Evolutionary conservation across 2,888 invertebrate genomes (phyloP).

Genomic region (Cosmia pyralina): DNA sequence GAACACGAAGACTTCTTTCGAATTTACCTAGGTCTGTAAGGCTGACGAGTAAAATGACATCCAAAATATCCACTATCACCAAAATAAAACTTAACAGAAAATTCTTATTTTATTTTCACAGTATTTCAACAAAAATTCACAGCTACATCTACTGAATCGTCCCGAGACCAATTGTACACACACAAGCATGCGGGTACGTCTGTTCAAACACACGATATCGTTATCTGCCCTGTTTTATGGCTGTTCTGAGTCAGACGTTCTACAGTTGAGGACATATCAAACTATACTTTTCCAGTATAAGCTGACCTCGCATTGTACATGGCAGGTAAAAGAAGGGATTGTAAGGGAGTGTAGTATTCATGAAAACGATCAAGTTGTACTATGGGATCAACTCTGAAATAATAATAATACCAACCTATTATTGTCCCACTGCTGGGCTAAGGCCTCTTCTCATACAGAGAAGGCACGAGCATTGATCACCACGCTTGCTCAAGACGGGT

Average conservation of each 20-base stretch:
- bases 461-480: too few relatives aligned
- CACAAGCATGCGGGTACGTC: constrained; percentile 61
- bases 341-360: neutral
- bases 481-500: too few relatives aligned
- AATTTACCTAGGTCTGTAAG: neutral
- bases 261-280: constrained; percentile 56
- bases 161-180: constrained; percentile 64
- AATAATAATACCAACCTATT: too few relatives aligned
- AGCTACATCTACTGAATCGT: constrained; percentile 35
- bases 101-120: constrained; percentile 20
- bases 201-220: constrained; percentile 76
- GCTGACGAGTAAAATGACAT: neutral
- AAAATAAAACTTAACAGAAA: constrained; percentile 5
- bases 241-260: constrained; percentile 72
- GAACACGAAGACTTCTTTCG: neutral
- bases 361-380: neutral
- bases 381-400: neutral
- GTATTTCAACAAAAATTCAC: constrained; percentile 36
- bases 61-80: neutral
- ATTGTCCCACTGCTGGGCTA: too few relatives aligned
- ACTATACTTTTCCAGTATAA: constrained; percentile 5
- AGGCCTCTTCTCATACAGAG: too few relatives aligned
- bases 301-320: neutral
- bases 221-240: constrained; percentile 77
- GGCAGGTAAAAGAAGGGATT: too few relatives aligned